Conservation (phyloP, 2,113 vertebrate species). For the Sardina pilchardus region DNA sequence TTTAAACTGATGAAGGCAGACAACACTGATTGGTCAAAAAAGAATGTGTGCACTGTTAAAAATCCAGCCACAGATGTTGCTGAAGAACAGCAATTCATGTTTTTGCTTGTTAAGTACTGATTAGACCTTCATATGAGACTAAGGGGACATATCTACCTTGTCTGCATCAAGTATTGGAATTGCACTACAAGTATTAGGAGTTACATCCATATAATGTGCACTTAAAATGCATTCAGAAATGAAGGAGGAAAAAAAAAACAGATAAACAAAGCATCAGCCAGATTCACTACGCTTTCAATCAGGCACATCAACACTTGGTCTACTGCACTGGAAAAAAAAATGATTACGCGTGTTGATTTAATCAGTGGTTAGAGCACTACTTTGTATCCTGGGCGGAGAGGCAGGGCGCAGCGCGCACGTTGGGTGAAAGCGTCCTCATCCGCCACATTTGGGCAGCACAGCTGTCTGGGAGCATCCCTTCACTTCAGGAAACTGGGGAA, state of each 20-base stretch:
- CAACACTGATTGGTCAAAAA: slow-evolving; percentile 75
- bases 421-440: not conserved
- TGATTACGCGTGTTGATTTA: slow-evolving; percentile 33
- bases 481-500: not conserved
- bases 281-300: slow-evolving; percentile 71
- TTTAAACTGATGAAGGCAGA: slow-evolving; percentile 60
- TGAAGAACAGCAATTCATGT: slow-evolving; percentile 59
- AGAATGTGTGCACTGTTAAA: slow-evolving; percentile 74
- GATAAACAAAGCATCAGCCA: not conserved
- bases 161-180: slow-evolving; percentile 80
- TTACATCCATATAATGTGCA: slow-evolving; percentile 29
- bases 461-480: not conserved
- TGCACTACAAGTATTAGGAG: slow-evolving; percentile 63
- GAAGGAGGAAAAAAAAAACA: slow-evolving; percentile 51
- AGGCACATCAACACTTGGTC: slow-evolving; percentile 79
- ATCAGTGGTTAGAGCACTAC: slow-evolving; percentile 37
- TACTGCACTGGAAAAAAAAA: slow-evolving; percentile 62
- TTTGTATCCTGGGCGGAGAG: not conserved
- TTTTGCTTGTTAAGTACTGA: slow-evolving; percentile 45
- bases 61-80: slow-evolving; percentile 74
- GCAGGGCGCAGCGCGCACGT: not conserved
- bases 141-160: slow-evolving; percentile 67
- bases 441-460: not conserved
- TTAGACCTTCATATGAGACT: slow-evolving; percentile 53
- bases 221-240: slow-evolving; percentile 61